Evolutionary conservation across 2,797 vertebrate genomes (phyloP), one percentile per base, ranked within the genome.

Genomic region (Sebastes minor): DNA sequence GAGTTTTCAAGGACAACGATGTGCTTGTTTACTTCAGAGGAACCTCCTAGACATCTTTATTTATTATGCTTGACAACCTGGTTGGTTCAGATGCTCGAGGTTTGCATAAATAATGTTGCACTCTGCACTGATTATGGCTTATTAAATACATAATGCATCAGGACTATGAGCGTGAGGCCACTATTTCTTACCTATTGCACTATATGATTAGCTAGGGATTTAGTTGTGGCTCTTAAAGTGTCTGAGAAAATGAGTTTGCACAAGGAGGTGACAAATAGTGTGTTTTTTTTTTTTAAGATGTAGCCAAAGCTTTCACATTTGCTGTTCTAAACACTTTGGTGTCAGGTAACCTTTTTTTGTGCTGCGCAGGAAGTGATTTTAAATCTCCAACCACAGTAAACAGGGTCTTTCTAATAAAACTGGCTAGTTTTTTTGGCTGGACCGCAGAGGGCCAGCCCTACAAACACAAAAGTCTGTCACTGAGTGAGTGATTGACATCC

Each of bases 131-230:
- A 86, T 84, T 66, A 42, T 32, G 18, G 22, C 59, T 72, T 71
- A 81, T 81, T 81, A 68, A 78, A 76, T 68, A 35, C 81, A 78
- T 78, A 55, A 67, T 65, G 60, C 66, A 81, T 86, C 14, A 57
- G 60, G n/a, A 38, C 16, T 27, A 14, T 12, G 61, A 71, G 74
- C 9, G 42, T n/a, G 11, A 80, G 53, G 65, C 22, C 12, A 11
- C 14, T 38, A 2, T 63, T 62, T 76, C 28, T 22, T 38, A 13
- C 38, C 68, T 22, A 16, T 4, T 59, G 49, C 27, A 16, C n/a
- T 80, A 11, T 8, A 4, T 18, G 42, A 69, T 57, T 74, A 10
- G 5, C 16, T 10, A 8, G 55, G 46, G 68, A 76, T 16, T 81
- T 23, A 6, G 18, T 32, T 62, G 12, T 25, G 14, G 56, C 33